Conservation (phyloP, 2,113 vertebrate genomes). For the Butastur rufipennis region DNA sequence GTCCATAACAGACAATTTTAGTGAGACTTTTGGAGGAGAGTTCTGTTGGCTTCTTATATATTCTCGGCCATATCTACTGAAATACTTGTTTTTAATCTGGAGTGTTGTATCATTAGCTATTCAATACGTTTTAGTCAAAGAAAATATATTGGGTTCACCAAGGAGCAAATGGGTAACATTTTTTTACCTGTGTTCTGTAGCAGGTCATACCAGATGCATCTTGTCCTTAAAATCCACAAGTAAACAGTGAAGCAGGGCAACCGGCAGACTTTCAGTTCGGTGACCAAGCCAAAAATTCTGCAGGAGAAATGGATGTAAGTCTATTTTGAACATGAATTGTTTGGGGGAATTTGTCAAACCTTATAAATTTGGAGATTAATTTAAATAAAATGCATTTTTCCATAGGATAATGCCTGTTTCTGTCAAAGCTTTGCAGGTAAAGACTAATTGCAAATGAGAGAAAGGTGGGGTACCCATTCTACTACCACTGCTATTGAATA, state of each 20-base stretch:
- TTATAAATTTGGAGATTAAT: not conserved
- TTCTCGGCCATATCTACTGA: not conserved
- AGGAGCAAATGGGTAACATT: not conserved
- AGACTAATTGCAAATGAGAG: not conserved
- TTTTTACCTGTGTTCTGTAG: not conserved
- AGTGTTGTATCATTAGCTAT: not conserved
- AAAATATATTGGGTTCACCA: not conserved
- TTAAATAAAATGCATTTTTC: not conserved
- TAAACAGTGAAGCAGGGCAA: not conserved
- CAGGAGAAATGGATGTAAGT: not conserved
- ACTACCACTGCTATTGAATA: not conserved
- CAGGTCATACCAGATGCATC: not conserved
- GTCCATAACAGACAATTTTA: constrained; percentile 3
- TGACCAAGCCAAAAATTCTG: not conserved
- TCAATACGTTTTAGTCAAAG: not conserved
- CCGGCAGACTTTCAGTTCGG: not conserved
- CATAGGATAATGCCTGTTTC: not conserved
- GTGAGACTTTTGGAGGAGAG: not conserved
- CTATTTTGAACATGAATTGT: not conserved
- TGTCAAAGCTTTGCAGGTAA: not conserved
- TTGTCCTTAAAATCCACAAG: not conserved
- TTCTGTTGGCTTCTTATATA: not conserved
- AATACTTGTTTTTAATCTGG: not conserved
- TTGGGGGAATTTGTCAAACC: not conserved
- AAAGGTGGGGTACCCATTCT: not conserved